Conservation (phyloP, 2,888 invertebrate species). For the Unio pictorum region DNA sequence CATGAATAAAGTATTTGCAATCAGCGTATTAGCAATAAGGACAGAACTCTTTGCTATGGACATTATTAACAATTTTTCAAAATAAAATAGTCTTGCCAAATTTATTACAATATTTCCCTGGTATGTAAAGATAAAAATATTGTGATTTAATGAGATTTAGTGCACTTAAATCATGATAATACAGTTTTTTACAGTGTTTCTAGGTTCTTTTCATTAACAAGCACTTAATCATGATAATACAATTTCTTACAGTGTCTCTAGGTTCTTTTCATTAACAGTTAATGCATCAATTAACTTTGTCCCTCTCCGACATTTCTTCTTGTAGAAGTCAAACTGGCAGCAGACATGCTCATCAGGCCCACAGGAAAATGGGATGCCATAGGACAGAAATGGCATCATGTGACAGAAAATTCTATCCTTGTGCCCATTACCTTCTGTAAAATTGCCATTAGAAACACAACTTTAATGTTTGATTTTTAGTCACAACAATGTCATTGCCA, state of each 20-base stretch:
- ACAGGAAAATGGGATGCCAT: conserved; percentile 93
- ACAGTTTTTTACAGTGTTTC: conserved; percentile 78
- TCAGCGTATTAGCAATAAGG: too few species aligned
- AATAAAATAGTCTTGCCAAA: not conserved
- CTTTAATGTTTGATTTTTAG: too few species aligned
- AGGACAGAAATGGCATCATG: conserved; percentile 98
- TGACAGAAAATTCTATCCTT: conserved; percentile 83
- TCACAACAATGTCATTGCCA: too few species aligned
- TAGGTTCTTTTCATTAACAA: conserved; percentile 87
- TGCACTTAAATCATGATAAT: too few species aligned
- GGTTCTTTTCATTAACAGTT: conserved; percentile 86
- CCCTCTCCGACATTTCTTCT: conserved; percentile 87
- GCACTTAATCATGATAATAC: not conserved
- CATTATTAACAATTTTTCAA: not conserved
- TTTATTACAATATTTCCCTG: not conserved
- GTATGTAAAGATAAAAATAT: too few species aligned
- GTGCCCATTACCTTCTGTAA: conserved; percentile 5
- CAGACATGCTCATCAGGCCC: conserved; percentile 96
- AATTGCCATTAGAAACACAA: too few species aligned
- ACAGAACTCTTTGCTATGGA: too few species aligned
- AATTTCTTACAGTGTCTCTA: conserved; percentile 81
- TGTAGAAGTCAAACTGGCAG: conserved; percentile 98
- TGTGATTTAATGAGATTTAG: too few species aligned
- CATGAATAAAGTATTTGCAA: too few species aligned
- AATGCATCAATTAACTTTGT: conserved; percentile 86